A percentile compares a stretch with the other conserved stretches of the same genome.
Conservation (phyloP, 2,113 vertebrate species). For the Spea bombifrons region DNA sequence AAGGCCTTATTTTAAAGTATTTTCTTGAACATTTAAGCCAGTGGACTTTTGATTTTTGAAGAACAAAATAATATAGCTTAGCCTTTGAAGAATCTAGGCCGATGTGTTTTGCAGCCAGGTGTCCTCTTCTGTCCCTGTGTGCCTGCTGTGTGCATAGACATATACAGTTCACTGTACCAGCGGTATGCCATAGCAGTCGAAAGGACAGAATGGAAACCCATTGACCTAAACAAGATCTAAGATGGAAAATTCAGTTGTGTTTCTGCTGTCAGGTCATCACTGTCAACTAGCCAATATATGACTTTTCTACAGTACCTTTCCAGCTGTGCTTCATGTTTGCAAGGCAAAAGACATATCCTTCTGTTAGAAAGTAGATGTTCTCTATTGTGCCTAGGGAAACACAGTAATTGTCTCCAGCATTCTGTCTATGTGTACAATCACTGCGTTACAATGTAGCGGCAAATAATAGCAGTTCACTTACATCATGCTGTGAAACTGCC, state of each 20-base stretch:
- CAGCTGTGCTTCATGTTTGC: not conserved
- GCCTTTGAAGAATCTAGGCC: not conserved
- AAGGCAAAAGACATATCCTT: not conserved
- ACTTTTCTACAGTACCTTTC: not conserved
- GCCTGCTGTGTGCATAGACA: not conserved
- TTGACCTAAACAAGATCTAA: not conserved
- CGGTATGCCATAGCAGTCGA: not conserved
- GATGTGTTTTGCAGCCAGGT: not conserved
- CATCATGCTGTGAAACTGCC: too few relatives aligned
- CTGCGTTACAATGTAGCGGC: too few relatives aligned
- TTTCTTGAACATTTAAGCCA: too few relatives aligned
- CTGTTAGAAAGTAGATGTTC: not conserved
- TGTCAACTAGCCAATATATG: not conserved
- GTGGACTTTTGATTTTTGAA: too few relatives aligned
- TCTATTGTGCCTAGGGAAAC: too few relatives aligned
- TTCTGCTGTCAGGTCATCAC: not conserved
- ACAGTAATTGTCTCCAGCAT: too few relatives aligned
- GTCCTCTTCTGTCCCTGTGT: not conserved
- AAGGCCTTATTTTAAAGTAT: too few relatives aligned
- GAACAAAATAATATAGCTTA: not conserved
- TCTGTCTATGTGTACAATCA: too few relatives aligned
- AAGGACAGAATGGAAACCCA: not conserved
- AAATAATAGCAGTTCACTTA: too few relatives aligned
- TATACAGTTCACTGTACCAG: not conserved
- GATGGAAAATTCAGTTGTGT: not conserved